phyloP scores from a whole-genome alignment of 2,113 vertebrate species.

The Microtus ochrogaster region DNA sequence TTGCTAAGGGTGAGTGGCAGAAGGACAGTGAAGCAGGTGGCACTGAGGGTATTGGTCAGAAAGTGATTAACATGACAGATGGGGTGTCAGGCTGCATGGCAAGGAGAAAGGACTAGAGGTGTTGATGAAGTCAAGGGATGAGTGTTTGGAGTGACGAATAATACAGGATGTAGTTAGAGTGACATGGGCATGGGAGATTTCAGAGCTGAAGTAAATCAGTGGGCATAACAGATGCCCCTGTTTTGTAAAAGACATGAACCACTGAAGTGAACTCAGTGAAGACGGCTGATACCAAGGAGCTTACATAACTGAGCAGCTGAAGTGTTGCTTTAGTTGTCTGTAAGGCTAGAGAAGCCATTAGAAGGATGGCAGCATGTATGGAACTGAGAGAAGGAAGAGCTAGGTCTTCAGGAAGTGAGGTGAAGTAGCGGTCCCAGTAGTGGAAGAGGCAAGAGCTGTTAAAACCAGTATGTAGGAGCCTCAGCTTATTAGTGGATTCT shows the following conservation, averaged over 20 bases:
- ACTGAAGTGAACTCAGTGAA: slow-evolving; percentile 45
- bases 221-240: too few species aligned
- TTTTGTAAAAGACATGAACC: slow-evolving; percentile 25
- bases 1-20: neutral
- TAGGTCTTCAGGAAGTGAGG: neutral
- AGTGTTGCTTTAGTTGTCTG: slow-evolving; percentile 8
- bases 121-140: slow-evolving; percentile 10
- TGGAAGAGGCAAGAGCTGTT: neutral
- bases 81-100: neutral
- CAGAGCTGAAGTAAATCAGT: slow-evolving; percentile 48
- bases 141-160: neutral
- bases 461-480: neutral
- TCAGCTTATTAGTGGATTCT: neutral
- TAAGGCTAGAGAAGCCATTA: slow-evolving; percentile 29
- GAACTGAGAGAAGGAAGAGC: neutral
- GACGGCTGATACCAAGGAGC: neutral
- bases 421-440: neutral
- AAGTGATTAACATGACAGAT: slow-evolving; percentile 2
- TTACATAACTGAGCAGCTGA: neutral
- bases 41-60: neutral
- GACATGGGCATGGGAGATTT: slow-evolving; percentile 17
- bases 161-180: slow-evolving; percentile 29
- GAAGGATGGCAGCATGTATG: slow-evolving; percentile 17
- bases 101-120: neutral
- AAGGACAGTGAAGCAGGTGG: neutral